Base-by-base conservation (phyloP, 37 sponge, comb jelly and placozoan species). In the Theonella swinhoei region DNA sequence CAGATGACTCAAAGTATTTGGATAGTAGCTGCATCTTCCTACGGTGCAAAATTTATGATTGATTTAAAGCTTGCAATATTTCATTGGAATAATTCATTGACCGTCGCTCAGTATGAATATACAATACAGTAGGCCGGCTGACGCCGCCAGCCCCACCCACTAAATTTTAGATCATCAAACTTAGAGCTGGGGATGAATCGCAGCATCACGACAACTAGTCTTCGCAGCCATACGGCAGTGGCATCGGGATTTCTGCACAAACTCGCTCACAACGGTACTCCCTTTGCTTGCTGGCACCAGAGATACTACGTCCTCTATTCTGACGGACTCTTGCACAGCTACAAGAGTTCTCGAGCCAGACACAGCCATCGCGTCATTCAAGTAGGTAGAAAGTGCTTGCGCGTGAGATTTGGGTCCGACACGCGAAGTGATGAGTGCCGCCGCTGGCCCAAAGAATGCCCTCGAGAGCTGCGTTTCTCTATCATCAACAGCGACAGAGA, bases 301-400 rank as follows among this genome's bases (percentile, higher is more conserved):
- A 70, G 86, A 1, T 85, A 85, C 43, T 78, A 68, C 35, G 86
- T 85, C 0, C 64, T 85, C 28, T 77, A 85, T 39, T 78, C 79
- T 0, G 86, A 85, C 32, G 86, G 86, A 11, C 78, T 36, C 24
- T 41, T 85, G 23, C 58, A 78, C 43, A 42, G 70, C 42, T 85
- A 40, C 63, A 78, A 47, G 70, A 69, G 77, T 43, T 68, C 68
- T 28, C 37, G 70, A 7, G 62, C 78, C 28, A 70, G 42, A 39
- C 22, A 24, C 2, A 39, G 34, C 3, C 40, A 68, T 7, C 61
- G 79, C 9, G 63, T 78, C 28, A 38, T 85, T 1, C 71, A 63
- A 2, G 60, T 85, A 28, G 79, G 69, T 24, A 34, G 78, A 7
- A 68, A 58, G 40, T 78, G 86, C 34, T 72, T 85, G 2, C 29